phyloP scores from a whole-genome alignment of 2,888 invertebrate genomes.

The Chrysolina haemoptera region DNA sequence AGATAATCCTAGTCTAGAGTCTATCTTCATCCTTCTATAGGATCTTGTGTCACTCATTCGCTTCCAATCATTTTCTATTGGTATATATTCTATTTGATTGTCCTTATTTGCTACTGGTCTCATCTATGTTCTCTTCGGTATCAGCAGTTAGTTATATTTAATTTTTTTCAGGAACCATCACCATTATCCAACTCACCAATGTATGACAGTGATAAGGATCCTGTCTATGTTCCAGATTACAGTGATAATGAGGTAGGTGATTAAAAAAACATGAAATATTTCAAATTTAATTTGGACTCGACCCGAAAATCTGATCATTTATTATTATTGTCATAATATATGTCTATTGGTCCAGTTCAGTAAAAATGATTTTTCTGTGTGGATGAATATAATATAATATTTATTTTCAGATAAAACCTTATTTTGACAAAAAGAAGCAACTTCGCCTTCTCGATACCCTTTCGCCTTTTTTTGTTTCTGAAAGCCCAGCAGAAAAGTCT shows the following conservation, averaged over 20 bases:
- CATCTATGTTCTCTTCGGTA: too few species aligned
- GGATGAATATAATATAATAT: background rate
- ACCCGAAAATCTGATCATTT: too few species aligned
- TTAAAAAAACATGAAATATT: background rate
- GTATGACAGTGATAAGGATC: conserved; percentile 1
- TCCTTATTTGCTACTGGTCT: too few species aligned
- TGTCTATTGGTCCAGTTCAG: background rate
- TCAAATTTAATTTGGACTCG: background rate
- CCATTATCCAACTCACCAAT: background rate
- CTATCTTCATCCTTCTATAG: too few species aligned
- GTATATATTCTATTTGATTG: too few species aligned
- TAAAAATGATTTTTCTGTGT: too few species aligned
- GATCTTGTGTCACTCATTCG: too few species aligned
- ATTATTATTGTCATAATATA: too few species aligned
- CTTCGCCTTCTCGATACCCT: background rate
- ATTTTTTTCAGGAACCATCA: background rate
- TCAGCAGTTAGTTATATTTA: too few species aligned
- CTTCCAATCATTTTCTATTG: too few species aligned
- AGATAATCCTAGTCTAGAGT: too few species aligned
- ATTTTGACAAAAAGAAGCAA: background rate
- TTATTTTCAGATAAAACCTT: background rate
- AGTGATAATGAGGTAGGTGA: background rate
- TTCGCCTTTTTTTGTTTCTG: background rate
- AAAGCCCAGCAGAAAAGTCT: background rate
- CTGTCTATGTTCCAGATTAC: background rate